phyloP scores from a whole-genome alignment of 2,797 vertebrate genomes.

The Pseudochromis fuscus region DNA sequence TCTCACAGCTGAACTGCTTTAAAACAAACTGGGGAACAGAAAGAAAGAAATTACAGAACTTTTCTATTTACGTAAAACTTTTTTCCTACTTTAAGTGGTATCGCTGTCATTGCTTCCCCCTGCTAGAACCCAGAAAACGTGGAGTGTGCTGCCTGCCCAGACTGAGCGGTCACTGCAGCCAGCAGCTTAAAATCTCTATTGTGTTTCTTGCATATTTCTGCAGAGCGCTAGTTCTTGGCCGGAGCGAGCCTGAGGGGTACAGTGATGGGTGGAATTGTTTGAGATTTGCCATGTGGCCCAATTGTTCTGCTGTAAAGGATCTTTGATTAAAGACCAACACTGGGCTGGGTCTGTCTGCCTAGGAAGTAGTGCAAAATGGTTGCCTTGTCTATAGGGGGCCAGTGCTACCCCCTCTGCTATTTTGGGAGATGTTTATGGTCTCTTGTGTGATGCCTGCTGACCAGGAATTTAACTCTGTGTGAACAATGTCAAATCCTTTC shows the following conservation, averaged over 20 bases:
- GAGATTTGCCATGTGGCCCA: constrained; percentile 72
- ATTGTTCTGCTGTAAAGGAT: constrained; percentile 84
- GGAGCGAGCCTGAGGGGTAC: constrained; percentile 52
- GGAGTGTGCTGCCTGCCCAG: constrained; percentile 17
- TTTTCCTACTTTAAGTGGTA: constrained; percentile 13
- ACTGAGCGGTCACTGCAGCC: constrained; percentile 14
- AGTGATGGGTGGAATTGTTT: constrained; percentile 71
- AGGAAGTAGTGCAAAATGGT: constrained; percentile 77
- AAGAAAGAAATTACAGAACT: not conserved
- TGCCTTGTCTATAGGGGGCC: constrained; percentile 78
- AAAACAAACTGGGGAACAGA: not conserved
- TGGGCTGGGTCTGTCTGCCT: constrained; percentile 80
- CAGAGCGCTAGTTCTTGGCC: constrained; percentile 52
- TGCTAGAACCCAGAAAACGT: constrained; percentile 15
- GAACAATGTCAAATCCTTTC: constrained; percentile 33
- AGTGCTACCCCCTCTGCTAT: constrained; percentile 69
- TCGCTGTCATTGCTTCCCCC: constrained; percentile 10
- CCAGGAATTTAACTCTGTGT: constrained; percentile 56
- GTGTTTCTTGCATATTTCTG: constrained; percentile 64
- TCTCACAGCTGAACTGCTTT: not conserved
- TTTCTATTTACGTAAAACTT: constrained; percentile 17
- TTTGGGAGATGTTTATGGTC: constrained; percentile 75
- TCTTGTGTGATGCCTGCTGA: constrained; percentile 62
- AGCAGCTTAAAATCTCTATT: constrained; percentile 55
- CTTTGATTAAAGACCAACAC: constrained; percentile 79